phyloP scores from a whole-genome alignment of 2,113 vertebrate species.

The Gopherus flavomarginatus region DNA sequence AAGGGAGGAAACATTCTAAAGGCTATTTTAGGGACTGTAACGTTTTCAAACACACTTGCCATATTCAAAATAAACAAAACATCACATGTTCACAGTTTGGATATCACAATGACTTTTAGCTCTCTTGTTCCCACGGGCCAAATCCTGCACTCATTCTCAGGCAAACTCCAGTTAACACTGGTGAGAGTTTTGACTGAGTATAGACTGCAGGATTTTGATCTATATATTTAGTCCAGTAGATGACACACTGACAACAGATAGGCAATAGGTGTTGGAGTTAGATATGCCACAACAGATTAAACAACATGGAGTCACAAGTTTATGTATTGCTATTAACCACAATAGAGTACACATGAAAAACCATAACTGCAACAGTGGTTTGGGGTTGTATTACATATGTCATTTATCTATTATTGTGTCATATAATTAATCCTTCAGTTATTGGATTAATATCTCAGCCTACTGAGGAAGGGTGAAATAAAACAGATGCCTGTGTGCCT shows the following conservation, averaged over 20 bases:
- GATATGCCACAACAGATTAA: background rate
- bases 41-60: background rate
- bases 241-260: background rate
- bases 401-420: background rate
- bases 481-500: background rate
- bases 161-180: background rate
- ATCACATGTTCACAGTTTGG: accelerated
- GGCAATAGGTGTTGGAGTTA: background rate
- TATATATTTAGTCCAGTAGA: background rate
- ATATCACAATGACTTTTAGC: accelerated
- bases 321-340: background rate
- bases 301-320: background rate
- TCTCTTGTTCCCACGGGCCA: background rate
- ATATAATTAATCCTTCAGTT: background rate
- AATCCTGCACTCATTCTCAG: background rate
- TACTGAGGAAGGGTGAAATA: background rate
- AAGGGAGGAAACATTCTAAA: background rate
- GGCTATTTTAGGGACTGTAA: background rate
- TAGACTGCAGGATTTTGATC: accelerated
- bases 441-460: background rate
- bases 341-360: background rate
- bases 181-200: background rate
- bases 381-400: background rate
- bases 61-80: background rate
- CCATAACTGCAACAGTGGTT: background rate